A percentile compares a stretch with the other conserved stretches of the same genome.
These are phyloP conservation scores for Pheosia tremula DNA, from an alignment of 2,888 invertebrate species.

Conservation along the genomic window DNA sequence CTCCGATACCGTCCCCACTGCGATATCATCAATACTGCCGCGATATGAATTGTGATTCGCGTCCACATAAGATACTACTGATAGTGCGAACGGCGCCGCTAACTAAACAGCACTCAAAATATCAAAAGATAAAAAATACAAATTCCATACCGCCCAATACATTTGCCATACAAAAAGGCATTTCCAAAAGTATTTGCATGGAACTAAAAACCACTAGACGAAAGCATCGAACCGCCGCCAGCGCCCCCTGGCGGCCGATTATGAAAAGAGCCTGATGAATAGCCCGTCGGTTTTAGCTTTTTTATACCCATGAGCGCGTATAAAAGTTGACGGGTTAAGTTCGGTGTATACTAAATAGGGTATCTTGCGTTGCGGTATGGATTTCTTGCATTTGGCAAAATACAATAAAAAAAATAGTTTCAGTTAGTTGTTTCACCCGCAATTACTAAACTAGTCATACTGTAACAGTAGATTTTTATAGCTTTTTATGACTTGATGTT, in stretches of 20 bases:
- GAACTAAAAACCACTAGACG: conserved; percentile 28
- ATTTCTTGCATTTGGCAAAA: not conserved
- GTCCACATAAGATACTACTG: too few species aligned
- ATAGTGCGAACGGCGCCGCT: too few species aligned
- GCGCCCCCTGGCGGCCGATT: conserved; percentile 44
- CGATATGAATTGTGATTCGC: too few species aligned
- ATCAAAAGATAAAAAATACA: not conserved
- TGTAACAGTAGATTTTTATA: too few species aligned
- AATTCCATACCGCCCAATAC: not conserved
- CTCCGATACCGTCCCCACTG: too few species aligned
- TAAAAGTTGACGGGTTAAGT: conserved; percentile 33
- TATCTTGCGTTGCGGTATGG: not conserved
- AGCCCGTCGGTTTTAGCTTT: conserved; percentile 29
- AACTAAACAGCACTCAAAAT: not conserved
- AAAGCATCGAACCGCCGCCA: conserved; percentile 34
- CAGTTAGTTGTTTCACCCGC: too few species aligned
- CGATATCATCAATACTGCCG: too few species aligned
- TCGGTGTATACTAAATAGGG: conserved; percentile 12
- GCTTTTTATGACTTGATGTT: too few species aligned
- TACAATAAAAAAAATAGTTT: too few species aligned
- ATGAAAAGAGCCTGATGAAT: conserved; percentile 53
- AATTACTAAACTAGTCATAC: too few species aligned
- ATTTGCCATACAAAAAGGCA: not conserved
- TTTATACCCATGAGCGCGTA: conserved; percentile 17
- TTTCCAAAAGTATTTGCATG: not conserved